Conservation (phyloP, 2,113 vertebrate species). For the Oreochromis aureus region DNA sequence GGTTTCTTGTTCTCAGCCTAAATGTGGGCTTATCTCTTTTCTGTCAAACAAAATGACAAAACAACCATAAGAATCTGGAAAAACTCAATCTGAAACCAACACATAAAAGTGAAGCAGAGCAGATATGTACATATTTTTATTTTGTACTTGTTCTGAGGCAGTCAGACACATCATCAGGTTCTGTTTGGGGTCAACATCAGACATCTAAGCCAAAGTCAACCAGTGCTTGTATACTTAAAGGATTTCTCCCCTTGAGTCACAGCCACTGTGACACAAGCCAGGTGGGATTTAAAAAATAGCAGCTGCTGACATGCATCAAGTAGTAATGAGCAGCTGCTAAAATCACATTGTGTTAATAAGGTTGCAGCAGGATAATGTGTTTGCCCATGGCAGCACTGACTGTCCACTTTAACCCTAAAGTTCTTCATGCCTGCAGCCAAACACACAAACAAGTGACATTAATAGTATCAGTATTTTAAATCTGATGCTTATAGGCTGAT, state of each 20-base stretch:
- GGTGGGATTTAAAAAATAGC: constrained; percentile 23
- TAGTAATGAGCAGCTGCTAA: not conserved
- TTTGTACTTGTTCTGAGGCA: not conserved
- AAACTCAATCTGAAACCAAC: not conserved
- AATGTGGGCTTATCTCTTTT: not conserved
- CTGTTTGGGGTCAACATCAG: not conserved
- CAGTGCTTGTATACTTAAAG: not conserved
- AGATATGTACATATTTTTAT: not conserved
- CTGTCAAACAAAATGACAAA: not conserved
- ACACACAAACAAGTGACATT: not conserved
- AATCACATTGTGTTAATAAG: not conserved
- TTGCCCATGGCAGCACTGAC: not conserved
- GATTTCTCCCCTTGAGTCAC: not conserved
- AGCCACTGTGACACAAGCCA: constrained; percentile 1
- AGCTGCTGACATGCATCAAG: not conserved
- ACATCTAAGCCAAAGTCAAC: not conserved
- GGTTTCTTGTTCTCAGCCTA: not conserved
- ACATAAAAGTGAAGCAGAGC: not conserved
- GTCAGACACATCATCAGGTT: not conserved
- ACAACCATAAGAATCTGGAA: not conserved
- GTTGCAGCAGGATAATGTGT: not conserved
- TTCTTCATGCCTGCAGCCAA: not conserved
- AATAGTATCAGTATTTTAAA: not conserved
- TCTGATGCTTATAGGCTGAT: too few species aligned
- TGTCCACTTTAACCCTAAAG: not conserved